Percentiles rank a stretch among this genome's conserved stretches.
These are phyloP conservation scores for Atta colombica DNA, from an alignment of 1,140 invertebrate genomes.

Conservation along the genomic window DNA sequence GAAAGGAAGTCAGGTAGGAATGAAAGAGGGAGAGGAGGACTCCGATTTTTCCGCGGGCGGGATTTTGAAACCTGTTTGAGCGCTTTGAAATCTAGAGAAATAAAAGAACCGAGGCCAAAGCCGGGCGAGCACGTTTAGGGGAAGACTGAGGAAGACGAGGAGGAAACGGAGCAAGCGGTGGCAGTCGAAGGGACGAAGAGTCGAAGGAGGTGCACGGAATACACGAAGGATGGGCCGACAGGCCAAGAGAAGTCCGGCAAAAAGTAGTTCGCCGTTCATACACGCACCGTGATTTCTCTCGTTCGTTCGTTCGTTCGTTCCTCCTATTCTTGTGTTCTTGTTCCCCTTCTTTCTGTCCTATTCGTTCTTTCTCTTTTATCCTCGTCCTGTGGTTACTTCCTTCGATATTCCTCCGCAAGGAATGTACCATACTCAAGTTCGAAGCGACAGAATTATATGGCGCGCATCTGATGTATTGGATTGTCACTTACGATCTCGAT, in stretches of 20 bases:
- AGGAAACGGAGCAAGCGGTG: conserved; percentile 27
- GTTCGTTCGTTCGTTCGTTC: conserved; percentile 34
- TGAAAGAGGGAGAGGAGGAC: conserved; percentile 60
- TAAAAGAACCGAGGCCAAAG: conserved; percentile 82
- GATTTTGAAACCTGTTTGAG: conserved; percentile 87
- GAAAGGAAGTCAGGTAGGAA: conserved; percentile 35
- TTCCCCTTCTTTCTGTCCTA: not conserved
- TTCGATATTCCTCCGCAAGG: conserved; percentile 23
- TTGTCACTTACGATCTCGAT: conserved; percentile 31
- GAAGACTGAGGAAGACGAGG: conserved; percentile 58
- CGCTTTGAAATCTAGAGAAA: conserved; percentile 85
- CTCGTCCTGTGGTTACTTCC: conserved; percentile 39
- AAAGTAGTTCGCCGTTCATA: conserved; percentile 83
- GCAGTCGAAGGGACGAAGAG: conserved; percentile 57
- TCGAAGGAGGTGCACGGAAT: conserved; percentile 65
- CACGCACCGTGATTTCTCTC: conserved; percentile 74
- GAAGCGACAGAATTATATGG: conserved; percentile 18
- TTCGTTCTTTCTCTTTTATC: not conserved
- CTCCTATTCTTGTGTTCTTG: conserved; percentile 32
- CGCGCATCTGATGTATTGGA: conserved; percentile 17
- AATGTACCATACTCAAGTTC: conserved; percentile 31
- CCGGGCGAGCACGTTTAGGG: conserved; percentile 73
- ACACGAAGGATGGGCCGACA: conserved; percentile 77
- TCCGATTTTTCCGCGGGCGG: conserved; percentile 85
- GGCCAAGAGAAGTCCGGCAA: conserved; percentile 81